Evolutionary conservation across 2,113 vertebrate species (phyloP).

Genomic region (Anguilla japonica): DNA sequence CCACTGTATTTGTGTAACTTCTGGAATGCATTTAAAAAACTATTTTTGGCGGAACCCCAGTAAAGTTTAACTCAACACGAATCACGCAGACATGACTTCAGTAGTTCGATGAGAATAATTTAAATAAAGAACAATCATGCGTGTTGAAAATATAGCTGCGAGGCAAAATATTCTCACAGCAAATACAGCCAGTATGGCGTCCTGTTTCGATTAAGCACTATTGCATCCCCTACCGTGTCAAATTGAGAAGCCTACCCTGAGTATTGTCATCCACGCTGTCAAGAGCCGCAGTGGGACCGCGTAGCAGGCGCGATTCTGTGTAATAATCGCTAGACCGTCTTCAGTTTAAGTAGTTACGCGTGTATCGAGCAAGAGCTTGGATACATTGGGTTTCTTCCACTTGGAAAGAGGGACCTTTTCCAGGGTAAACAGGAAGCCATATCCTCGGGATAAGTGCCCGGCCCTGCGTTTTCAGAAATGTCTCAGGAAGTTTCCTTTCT

Average conservation of each 20-base stretch:
- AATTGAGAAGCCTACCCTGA: neutral
- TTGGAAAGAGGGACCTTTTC: neutral
- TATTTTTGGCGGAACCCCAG: neutral
- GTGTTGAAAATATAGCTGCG: neutral
- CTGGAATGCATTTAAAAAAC: neutral
- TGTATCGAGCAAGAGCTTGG: neutral
- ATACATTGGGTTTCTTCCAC: neutral
- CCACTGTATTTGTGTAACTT: neutral
- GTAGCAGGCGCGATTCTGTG: neutral
- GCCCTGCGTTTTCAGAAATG: neutral
- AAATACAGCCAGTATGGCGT: neutral
- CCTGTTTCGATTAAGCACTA: neutral
- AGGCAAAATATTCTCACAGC: neutral
- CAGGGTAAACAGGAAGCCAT: conserved; percentile 12
- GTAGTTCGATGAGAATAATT: neutral
- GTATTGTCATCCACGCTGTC: neutral
- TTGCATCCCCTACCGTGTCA: neutral
- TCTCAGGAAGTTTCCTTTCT: neutral
- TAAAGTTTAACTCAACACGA: neutral
- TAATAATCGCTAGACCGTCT: neutral
- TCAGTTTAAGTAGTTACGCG: neutral
- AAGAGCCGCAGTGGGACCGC: neutral
- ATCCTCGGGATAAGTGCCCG: neutral
- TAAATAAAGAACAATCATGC: neutral
- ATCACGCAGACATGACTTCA: neutral